These are phyloP conservation scores for Pipistrellus nathusii DNA, from an alignment of 2,797 vertebrate species.

Conservation along the genomic window DNA sequence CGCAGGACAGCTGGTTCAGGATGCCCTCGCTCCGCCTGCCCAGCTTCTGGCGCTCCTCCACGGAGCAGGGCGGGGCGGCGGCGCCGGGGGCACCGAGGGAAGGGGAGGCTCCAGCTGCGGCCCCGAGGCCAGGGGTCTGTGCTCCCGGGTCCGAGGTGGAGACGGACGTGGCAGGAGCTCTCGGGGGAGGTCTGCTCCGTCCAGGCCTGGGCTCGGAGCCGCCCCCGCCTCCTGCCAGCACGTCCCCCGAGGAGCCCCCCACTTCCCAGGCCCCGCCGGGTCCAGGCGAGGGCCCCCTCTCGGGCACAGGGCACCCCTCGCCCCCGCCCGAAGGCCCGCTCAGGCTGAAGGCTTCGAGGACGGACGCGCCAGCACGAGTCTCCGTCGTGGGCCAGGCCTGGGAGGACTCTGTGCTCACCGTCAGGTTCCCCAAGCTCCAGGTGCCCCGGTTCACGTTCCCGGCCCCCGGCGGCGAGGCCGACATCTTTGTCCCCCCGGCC, in stretches of 20 bases:
- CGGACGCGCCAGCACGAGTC: not conserved
- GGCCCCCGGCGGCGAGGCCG: slow-evolving; percentile 67
- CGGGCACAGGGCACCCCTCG: slow-evolving; percentile 1
- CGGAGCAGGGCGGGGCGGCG: rapidly evolving
- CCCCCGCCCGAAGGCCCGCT: slow-evolving; percentile 54
- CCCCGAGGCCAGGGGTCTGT: not conserved
- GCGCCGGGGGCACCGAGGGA: not conserved
- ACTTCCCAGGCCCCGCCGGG: not conserved
- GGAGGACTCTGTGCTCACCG: slow-evolving; percentile 74
- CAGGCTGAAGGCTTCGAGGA: slow-evolving; percentile 47
- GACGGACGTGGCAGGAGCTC: not conserved
- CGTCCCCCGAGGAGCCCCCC: not conserved
- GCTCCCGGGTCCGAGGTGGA: not conserved
- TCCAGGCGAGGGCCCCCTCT: not conserved
- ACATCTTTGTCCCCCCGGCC: slow-evolving; percentile 82
- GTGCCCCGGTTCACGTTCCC: slow-evolving; percentile 87
- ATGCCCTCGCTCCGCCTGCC: slow-evolving; percentile 82
- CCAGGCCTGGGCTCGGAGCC: not conserved
- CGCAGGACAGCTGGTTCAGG: slow-evolving; percentile 81
- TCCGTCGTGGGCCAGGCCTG: slow-evolving; percentile 30
- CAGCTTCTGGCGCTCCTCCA: not conserved
- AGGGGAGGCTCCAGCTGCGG: not conserved
- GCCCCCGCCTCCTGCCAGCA: not conserved
- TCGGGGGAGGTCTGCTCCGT: not conserved
- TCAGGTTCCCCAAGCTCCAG: slow-evolving; percentile 89